These are phyloP conservation scores for Polydesmus complanatus DNA, from an alignment of 2,888 invertebrate genomes.

Conservation along the genomic window DNA sequence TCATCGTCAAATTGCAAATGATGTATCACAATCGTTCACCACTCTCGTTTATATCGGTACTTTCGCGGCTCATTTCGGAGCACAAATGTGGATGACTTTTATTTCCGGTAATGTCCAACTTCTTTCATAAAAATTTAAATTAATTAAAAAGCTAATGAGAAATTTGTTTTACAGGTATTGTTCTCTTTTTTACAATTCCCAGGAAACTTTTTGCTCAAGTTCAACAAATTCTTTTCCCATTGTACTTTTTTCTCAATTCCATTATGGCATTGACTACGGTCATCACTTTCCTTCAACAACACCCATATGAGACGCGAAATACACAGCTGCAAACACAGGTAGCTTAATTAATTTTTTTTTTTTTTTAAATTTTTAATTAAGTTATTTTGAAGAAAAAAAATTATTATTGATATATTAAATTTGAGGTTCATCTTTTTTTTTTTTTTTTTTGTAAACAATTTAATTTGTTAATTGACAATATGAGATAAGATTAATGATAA, in stretches of 20 bases:
- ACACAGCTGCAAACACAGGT: conserved; percentile 26
- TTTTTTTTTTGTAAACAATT: too few species aligned
- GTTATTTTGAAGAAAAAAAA: too few species aligned
- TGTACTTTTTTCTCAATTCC: conserved; percentile 68
- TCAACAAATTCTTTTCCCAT: conserved; percentile 71
- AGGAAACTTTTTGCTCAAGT: conserved; percentile 76
- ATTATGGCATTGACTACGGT: conserved; percentile 56
- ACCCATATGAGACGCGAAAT: conserved; percentile 32
- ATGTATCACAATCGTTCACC: conserved; percentile 21
- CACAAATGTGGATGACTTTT: conserved; percentile 88
- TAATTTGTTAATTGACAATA: too few species aligned
- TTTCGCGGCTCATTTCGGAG: conserved; percentile 67
- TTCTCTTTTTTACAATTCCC: conserved; percentile 70
- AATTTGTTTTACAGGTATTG: conserved; percentile 45
- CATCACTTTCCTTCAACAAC: conserved; percentile 51
- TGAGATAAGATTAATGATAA: too few species aligned
- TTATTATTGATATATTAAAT: too few species aligned
- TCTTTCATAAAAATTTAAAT: not conserved
- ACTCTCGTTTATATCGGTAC: conserved; percentile 54
- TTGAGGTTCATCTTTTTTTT: too few species aligned
- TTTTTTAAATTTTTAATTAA: not conserved
- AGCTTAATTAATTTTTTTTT: conserved; percentile 2
- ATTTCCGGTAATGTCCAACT: conserved; percentile 51
- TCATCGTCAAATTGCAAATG: conserved; percentile 6
- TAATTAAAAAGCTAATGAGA: not conserved